Conservation (phyloP, 2,113 vertebrate species). For the Pipra filicauda region DNA sequence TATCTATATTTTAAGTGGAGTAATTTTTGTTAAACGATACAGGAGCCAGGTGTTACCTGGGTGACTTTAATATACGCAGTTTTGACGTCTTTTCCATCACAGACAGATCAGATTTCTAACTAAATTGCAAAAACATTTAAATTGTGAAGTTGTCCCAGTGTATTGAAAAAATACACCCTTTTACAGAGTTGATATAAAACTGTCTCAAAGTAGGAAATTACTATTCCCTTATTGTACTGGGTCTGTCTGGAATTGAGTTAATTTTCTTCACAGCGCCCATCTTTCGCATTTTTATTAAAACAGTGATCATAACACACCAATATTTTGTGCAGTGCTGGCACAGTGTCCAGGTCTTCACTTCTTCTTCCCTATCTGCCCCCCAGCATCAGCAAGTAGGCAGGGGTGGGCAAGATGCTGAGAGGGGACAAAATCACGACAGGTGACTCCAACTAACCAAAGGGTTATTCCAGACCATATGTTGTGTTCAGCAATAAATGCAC, state of each 20-base stretch:
- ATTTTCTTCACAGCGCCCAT: not conserved
- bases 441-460: not conserved
- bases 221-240: not conserved
- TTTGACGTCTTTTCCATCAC: not conserved
- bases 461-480: not conserved
- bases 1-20: not conserved
- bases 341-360: not conserved
- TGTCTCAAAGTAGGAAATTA: not conserved
- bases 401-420: not conserved
- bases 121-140: not conserved
- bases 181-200: not conserved
- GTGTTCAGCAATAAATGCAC: not conserved
- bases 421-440: not conserved
- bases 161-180: not conserved
- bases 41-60: not conserved
- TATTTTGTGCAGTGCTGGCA: not conserved
- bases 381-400: not conserved
- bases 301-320: not conserved
- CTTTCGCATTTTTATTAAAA: not conserved
- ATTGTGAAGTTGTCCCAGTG: not conserved
- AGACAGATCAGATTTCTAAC: not conserved
- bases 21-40: not conserved
- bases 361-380: not conserved
- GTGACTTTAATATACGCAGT: not conserved
- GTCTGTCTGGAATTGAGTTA: not conserved